Evolutionary conservation across 2,888 invertebrate genomes (phyloP).

Genomic region (Tubulanus polymorphus): DNA sequence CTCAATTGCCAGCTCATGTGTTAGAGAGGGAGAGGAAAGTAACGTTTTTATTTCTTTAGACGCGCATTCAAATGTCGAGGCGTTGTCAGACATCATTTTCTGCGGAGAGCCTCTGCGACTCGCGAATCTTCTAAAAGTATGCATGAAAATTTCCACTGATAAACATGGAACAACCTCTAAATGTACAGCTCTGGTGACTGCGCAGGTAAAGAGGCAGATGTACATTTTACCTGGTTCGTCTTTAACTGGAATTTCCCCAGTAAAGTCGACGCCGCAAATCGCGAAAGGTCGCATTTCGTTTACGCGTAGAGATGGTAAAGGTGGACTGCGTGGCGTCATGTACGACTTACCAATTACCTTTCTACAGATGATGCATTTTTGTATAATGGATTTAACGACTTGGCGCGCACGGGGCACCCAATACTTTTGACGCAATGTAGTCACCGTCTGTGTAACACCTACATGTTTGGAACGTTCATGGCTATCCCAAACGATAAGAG

Average conservation of each 20-base stretch:
- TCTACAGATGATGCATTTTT: not conserved
- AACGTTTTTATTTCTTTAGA: not conserved
- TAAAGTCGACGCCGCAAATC: constrained; percentile 1
- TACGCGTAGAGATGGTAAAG: constrained; percentile 1
- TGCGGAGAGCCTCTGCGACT: not conserved
- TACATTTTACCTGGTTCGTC: not conserved
- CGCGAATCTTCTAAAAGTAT: not conserved
- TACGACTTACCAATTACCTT: not conserved
- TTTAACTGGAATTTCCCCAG: not conserved
- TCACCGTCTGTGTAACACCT: not conserved
- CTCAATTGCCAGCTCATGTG: too few relatives aligned
- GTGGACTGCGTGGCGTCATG: not conserved
- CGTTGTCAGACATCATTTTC: constrained; percentile 3
- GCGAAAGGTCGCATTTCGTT: not conserved
- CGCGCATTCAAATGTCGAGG: constrained; percentile 2
- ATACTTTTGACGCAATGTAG: not conserved
- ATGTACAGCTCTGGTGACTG: not conserved
- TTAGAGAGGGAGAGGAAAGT: too few relatives aligned
- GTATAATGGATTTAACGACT: not conserved
- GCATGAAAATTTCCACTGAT: not conserved
- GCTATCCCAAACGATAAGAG: not conserved
- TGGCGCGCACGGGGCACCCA: not conserved
- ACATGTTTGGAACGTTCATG: not conserved
- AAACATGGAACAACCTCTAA: not conserved
- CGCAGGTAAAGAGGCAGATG: constrained; percentile 3